These are phyloP conservation scores for Astreopora myriophthalma DNA, from an alignment of 64 coral and sea anemone species.

Conservation along the genomic window DNA sequence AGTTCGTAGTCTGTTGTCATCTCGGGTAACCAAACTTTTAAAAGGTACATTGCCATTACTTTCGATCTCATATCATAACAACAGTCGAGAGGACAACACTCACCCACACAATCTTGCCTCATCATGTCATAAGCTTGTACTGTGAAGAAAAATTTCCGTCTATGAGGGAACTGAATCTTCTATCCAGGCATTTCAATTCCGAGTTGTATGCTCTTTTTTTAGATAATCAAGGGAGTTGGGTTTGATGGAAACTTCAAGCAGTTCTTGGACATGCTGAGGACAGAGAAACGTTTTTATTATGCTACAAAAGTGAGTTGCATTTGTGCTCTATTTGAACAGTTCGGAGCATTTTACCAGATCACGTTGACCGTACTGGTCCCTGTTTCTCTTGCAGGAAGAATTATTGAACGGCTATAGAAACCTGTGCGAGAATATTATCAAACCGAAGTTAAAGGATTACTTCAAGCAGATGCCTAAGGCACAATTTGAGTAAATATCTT, in stretches of 20 bases:
- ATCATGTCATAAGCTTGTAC: no score
- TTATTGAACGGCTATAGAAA: slow-evolving; percentile 66
- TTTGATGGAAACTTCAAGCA: slow-evolving; percentile 82
- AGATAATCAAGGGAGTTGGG: slow-evolving; percentile 79
- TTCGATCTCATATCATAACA: no score
- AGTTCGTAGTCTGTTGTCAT: no score
- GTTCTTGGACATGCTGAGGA: slow-evolving; percentile 69
- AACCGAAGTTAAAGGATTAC: slow-evolving; percentile 58
- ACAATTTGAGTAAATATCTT: slow-evolving; percentile 56
- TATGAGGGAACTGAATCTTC: no score
- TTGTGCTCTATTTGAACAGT: background rate
- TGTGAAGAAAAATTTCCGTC: no score
- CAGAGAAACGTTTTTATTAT: slow-evolving; percentile 77
- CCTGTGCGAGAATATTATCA: slow-evolving; percentile 69
- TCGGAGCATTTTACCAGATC: no score
- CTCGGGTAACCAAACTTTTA: no score
- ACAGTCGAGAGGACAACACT: no score
- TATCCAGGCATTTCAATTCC: background rate
- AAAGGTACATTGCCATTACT: no score
- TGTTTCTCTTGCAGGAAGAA: slow-evolving; percentile 65
- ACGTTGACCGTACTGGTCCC: background rate
- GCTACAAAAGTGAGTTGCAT: slow-evolving; percentile 52
- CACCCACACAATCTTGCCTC: no score
- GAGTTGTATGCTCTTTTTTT: background rate
- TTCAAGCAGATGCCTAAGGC: slow-evolving; percentile 75